Conservation (phyloP, 2,797 vertebrate genomes). For the Monodelphis domestica region DNA sequence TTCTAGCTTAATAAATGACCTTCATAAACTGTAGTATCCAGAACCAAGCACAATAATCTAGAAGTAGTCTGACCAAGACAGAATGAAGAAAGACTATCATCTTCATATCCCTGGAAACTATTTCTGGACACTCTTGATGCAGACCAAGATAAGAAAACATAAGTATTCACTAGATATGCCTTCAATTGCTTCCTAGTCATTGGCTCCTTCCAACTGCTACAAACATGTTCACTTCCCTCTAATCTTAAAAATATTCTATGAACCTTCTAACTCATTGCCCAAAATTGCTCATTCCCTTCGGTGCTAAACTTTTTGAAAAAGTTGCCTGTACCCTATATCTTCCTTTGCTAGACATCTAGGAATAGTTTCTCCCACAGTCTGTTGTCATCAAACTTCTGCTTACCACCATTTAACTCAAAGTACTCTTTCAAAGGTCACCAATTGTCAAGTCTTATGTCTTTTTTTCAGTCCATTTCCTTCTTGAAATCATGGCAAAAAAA, state of each 20-base stretch:
- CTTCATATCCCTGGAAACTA: background rate
- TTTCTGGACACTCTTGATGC: background rate
- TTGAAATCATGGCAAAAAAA: too few relatives aligned
- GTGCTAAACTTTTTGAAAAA: background rate
- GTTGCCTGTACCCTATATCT: too few relatives aligned
- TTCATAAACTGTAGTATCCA: background rate
- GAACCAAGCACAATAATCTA: background rate
- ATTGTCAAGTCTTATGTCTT: background rate
- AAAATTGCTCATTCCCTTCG: background rate
- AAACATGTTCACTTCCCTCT: background rate
- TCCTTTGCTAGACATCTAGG: background rate
- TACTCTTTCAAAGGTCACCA: background rate
- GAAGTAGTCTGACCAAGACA: background rate
- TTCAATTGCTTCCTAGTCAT: background rate
- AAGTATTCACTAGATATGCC: background rate
- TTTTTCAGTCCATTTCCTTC: background rate
- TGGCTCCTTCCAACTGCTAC: too few relatives aligned
- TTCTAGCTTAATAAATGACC: background rate
- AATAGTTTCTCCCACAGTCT: background rate
- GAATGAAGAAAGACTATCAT: background rate
- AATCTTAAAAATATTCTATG: background rate
- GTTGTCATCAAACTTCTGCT: background rate
- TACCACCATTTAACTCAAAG: background rate
- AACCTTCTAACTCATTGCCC: background rate
- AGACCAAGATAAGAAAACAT: background rate